Evolutionary conservation across 2,113 vertebrate species (phyloP).

Genomic region (Mastomys coucha): DNA sequence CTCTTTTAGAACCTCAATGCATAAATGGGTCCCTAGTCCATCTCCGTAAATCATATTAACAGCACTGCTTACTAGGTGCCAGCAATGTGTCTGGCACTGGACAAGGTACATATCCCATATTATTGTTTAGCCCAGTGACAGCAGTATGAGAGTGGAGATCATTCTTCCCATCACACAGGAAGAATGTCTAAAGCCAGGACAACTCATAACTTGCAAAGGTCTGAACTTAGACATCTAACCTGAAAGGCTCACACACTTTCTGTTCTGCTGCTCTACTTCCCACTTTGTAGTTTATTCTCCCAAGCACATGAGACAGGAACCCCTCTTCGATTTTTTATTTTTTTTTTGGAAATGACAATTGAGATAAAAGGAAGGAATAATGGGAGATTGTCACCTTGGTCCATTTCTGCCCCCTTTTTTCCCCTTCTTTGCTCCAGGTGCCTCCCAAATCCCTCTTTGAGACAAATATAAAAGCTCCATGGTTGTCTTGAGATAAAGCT

Average conservation of each 20-base stretch:
- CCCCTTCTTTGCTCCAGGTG: background rate
- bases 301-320: constrained; percentile 18
- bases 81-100: constrained; percentile 38
- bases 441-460: constrained; percentile 49
- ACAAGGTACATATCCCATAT: background rate
- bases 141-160: background rate
- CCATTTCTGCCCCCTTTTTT: constrained; percentile 16
- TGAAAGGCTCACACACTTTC: background rate
- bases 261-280: fast-evolving
- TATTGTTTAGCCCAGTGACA: constrained; percentile 17
- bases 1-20: constrained; percentile 59
- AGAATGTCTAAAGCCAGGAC: background rate
- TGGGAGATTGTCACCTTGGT: background rate
- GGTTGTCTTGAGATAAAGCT: constrained; percentile 48
- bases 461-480: constrained; percentile 27
- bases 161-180: background rate
- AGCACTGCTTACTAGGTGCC: background rate
- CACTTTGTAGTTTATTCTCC: background rate
- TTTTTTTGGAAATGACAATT: constrained; percentile 3
- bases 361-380: constrained; percentile 22
- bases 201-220: background rate
- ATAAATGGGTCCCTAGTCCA: constrained; percentile 64
- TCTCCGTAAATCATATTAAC: constrained; percentile 71
- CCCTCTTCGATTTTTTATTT: background rate
- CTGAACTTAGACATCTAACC: background rate